phyloP scores from a whole-genome alignment of 2,113 vertebrate genomes.

The Pelecanoides urinatrix region DNA sequence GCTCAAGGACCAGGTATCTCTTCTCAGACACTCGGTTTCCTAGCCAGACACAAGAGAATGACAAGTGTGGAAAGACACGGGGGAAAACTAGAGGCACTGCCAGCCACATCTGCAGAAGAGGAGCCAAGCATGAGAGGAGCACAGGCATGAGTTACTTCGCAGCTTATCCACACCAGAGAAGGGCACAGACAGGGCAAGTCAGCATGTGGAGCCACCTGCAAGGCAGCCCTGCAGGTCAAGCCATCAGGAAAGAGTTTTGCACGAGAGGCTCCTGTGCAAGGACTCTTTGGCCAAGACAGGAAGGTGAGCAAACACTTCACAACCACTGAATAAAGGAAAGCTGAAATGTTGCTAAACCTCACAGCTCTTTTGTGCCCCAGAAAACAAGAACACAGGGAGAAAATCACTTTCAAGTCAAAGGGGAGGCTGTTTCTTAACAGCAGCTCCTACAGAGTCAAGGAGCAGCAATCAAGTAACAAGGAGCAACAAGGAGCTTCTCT shows the following conservation, averaged over 20 bases:
- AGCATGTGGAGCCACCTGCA: neutral
- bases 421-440: neutral
- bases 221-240: neutral
- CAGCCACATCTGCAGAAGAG: neutral
- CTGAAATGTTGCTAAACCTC: neutral
- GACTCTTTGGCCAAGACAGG: neutral
- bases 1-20: neutral
- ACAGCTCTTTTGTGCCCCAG: neutral
- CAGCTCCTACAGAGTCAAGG: neutral
- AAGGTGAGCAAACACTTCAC: neutral
- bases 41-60: neutral
- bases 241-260: neutral
- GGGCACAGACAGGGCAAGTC: neutral
- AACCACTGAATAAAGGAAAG: neutral
- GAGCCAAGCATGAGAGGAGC: neutral
- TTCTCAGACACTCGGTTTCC: neutral
- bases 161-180: neutral
- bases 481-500: neutral
- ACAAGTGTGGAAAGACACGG: neutral
- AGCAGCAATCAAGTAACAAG: neutral
- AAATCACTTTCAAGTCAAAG: neutral
- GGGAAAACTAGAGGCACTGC: neutral
- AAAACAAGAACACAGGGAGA: neutral
- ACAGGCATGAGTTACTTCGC: neutral
- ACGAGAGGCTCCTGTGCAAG: neutral